These are phyloP conservation scores for Echinarachnius parma DNA, from an alignment of 53 echinoderm and acorn worm species.

Conservation along the genomic window DNA sequence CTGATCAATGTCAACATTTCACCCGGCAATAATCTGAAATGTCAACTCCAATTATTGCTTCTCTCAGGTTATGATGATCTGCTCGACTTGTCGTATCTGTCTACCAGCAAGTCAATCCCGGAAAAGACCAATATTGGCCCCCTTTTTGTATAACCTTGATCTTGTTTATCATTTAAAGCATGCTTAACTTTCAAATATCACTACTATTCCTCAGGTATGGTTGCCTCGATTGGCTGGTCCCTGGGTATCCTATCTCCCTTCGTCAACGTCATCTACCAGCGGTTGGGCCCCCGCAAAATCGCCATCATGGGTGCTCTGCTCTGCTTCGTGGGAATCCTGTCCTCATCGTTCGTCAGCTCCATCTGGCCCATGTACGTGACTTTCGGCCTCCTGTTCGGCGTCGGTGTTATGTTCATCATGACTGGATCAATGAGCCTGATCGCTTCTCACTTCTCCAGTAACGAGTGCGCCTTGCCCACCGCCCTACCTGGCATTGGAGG, in stretches of 20 bases:
- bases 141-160: background rate
- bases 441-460: conserved; percentile 19
- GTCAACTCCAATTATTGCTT: no score
- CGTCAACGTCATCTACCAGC: conserved; percentile 19
- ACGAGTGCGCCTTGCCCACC: conserved; percentile 28
- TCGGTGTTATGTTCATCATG: conserved; percentile 4
- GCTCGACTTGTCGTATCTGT: no score
- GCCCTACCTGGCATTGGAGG: conserved; percentile 23
- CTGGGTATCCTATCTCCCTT: conserved; percentile 10
- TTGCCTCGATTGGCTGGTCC: conserved; percentile 25
- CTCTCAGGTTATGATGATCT: no score
- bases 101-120: no score
- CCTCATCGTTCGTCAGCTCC: conserved; percentile 13
- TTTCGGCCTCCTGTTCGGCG: conserved; percentile 14
- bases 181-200: background rate
- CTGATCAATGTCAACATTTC: no score
- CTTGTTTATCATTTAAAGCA: background rate
- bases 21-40: no score
- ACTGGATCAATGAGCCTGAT: conserved; percentile 17
- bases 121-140: no score
- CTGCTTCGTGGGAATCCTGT: conserved; percentile 4
- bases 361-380: conserved; percentile 30
- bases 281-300: conserved; percentile 23
- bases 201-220: no score
- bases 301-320: background rate